A percentile compares a stretch with the other conserved stretches of the same genome.
These are phyloP conservation scores for Listronotus oregonensis DNA, from an alignment of 1,140 invertebrate species.

Conservation along the genomic window DNA sequence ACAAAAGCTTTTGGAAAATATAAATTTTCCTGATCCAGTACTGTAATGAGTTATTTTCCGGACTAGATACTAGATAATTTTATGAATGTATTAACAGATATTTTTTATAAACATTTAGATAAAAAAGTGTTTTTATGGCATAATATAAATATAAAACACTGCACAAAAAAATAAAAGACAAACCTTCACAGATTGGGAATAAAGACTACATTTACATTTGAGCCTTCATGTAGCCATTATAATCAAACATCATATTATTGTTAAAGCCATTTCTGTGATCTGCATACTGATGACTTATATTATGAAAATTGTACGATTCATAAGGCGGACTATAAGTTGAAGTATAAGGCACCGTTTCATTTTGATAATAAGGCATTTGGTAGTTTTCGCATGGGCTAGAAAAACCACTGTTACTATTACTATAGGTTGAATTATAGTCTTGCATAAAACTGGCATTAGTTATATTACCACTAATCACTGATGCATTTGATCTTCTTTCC, in stretches of 20 bases:
- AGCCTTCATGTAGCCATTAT: conserved; percentile 22
- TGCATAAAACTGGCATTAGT: conserved; percentile 56
- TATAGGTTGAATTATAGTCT: conserved; percentile 45
- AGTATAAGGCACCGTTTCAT: conserved; percentile 24
- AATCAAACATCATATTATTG: conserved; percentile 34
- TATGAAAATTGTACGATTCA: conserved; percentile 20
- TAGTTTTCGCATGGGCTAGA: conserved; percentile 23
- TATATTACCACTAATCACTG: conserved; percentile 55
- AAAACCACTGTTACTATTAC: conserved; percentile 17
- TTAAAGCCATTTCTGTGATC: conserved; percentile 23
- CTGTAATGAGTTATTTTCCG: too few species aligned
- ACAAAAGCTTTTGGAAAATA: too few species aligned
- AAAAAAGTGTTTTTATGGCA: too few species aligned
- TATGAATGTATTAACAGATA: too few species aligned
- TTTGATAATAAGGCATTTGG: conserved; percentile 20
- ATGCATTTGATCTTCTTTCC: conserved; percentile 40
- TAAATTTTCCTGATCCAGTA: too few species aligned
- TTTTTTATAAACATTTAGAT: too few species aligned
- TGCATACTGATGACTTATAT: conserved; percentile 16
- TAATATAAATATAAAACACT: too few species aligned
- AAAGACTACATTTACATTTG: conserved; percentile 1
- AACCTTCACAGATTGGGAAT: neutral
- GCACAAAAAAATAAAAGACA: too few species aligned
- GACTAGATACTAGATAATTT: too few species aligned
- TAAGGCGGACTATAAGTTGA: conserved; percentile 9